Base-by-base conservation (phyloP, 2,888 invertebrate species). In the Sinelater perroti region DNA sequence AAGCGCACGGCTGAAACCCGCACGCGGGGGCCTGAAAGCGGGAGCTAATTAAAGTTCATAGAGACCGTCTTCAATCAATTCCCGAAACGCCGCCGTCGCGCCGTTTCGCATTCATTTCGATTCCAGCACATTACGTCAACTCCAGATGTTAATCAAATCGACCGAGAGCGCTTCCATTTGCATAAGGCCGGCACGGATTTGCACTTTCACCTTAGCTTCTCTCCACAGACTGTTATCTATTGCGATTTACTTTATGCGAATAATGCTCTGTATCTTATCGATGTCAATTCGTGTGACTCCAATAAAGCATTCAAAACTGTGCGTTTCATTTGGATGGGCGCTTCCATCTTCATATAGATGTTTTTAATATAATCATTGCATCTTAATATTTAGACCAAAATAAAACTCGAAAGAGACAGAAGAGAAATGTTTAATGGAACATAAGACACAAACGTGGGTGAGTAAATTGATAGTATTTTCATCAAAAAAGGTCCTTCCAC, bases 221-320 rank as follows among this genome's bases (percentile, higher is more conserved):
- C 30, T 21, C 18, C 38, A 38, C 17, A 38, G 28, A 50, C 38
- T 50, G 36, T 38, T 31, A 26, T 40, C 13, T 14, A 21, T 14
- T 50, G 30, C 30, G 30, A 38, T 50, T 50, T 26, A 42, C 44
- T 35, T 52, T 44, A 52, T 44, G 33, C 21, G 35, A 44, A n/a
- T n/a, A 44, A 8, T 33, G 33, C 44, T 42, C 40, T 52, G 50
- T 50, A 50, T 50, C 50, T 44, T 38, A 40, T 47, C 40, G 40
- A 55, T 55, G 47, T 55, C 47, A 54, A 55, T 55, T 47, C 55
- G 42, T 55, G 55, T 55, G 47, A 55, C 40, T 47, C 40, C 31
- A 54, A 47, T 44, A 47, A 47, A 54, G 11, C n/a, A n/a, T n/a
- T n/a, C n/a, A n/a, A n/a, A n/a, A n/a, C n/a, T n/a, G n/a, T n/a